A percentile compares a stretch with the other conserved stretches of the same genome.
Conservation (phyloP, 2,888 invertebrate genomes). For the Yponomeuta plumbellus region DNA sequence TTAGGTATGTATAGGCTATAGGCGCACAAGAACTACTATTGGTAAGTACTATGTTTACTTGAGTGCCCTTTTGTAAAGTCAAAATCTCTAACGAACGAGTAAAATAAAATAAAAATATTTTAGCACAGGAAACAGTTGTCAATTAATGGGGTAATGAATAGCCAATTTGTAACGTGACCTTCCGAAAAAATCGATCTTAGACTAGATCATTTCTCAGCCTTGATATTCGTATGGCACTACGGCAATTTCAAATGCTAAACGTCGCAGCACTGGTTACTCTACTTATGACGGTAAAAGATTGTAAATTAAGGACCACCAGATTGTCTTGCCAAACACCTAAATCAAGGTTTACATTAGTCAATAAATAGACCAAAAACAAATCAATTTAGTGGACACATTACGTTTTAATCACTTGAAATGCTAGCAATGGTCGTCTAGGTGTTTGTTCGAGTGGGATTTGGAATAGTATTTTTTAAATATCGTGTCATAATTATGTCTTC, state of each 20-base stretch:
- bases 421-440: neutral
- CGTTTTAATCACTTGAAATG: neutral
- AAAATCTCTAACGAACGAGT: neutral
- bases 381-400: neutral
- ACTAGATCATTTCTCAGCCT: neutral
- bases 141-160: neutral
- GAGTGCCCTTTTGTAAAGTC: too few species aligned
- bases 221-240: neutral
- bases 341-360: neutral
- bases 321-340: too few species aligned
- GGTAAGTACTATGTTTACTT: too few species aligned
- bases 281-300: neutral
- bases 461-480: too few species aligned
- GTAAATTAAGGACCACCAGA: neutral
- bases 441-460: too few species aligned
- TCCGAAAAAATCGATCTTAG: neutral
- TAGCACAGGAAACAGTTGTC: neutral
- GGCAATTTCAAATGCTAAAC: neutral
- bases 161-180: neutral
- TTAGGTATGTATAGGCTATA: too few species aligned
- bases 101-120: neutral
- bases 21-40: too few species aligned
- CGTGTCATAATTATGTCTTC: too few species aligned
- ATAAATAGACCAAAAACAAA: neutral
- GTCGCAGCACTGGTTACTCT: neutral